Conservation (phyloP, 2,797 vertebrate genomes). For the Chromis chromis region DNA sequence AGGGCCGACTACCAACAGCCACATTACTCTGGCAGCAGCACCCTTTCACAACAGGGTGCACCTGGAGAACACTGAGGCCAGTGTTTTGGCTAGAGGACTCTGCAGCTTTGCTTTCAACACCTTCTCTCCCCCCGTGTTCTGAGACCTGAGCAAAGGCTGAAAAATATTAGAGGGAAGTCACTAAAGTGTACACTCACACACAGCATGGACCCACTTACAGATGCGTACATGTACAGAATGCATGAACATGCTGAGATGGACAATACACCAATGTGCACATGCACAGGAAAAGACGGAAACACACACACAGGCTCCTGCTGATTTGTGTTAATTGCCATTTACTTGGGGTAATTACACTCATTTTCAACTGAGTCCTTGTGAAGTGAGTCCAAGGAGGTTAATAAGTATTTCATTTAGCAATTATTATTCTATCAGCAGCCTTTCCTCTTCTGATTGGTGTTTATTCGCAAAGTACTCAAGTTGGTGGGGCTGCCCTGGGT, state of each 20-base stretch:
- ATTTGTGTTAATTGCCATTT: conserved; percentile 72
- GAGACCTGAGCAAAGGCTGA: conserved; percentile 34
- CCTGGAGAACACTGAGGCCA: conserved; percentile 88
- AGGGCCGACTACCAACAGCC: conserved; percentile 84
- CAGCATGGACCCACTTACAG: conserved; percentile 11
- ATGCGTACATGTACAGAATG: conserved; percentile 17
- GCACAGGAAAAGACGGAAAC: conserved; percentile 15
- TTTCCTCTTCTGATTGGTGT: conserved; percentile 69
- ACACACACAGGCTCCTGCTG: conserved; percentile 25
- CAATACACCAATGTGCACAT: conserved; percentile 1
- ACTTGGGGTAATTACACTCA: conserved; percentile 57
- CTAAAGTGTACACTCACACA: conserved; percentile 23
- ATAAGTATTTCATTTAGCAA: conserved; percentile 72
- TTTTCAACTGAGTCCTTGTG: conserved; percentile 60
- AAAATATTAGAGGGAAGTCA: conserved; percentile 36
- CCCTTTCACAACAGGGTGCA: conserved; percentile 79
- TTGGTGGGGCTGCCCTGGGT: conserved; percentile 61
- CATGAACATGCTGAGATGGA: conserved; percentile 4
- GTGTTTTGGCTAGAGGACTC: conserved; percentile 75
- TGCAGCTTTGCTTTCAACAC: conserved; percentile 77
- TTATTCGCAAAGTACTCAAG: conserved; percentile 67
- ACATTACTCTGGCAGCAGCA: conserved; percentile 76
- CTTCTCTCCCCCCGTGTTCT: conserved; percentile 49
- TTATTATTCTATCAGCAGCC: conserved; percentile 73
- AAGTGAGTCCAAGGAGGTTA: conserved; percentile 66